Evolutionary conservation across 2,888 invertebrate species (phyloP).

Genomic region (Carterocephalus palaemon): DNA sequence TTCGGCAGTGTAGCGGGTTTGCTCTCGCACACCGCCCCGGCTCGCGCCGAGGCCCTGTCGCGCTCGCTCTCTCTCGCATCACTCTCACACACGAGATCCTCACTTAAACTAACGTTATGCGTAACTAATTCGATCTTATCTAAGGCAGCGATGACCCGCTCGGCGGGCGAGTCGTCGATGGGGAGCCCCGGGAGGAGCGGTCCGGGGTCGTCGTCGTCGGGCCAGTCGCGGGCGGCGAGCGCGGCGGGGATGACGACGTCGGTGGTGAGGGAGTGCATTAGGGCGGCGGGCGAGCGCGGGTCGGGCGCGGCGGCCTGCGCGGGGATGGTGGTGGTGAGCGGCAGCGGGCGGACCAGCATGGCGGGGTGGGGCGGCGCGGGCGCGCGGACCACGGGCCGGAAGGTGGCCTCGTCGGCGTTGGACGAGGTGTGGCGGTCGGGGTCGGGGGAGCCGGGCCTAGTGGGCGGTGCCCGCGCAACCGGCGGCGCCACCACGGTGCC

Average conservation of each 20-base stretch:
- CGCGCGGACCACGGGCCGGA: conserved; percentile 81
- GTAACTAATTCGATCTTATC: conserved; percentile 39
- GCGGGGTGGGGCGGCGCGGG: conserved; percentile 49
- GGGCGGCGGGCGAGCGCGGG: conserved; percentile 30
- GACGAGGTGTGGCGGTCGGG: conserved; percentile 64
- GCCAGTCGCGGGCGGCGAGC: conserved; percentile 36
- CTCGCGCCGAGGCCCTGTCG: conserved; percentile 39
- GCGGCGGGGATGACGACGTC: conserved; percentile 42
- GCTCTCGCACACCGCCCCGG: conserved; percentile 43
- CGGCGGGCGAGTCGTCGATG: conserved; percentile 16
- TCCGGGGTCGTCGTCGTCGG: conserved; percentile 12
- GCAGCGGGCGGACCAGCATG: conserved; percentile 52
- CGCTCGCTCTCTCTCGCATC: conserved; percentile 38
- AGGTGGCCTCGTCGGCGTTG: conserved; percentile 83
- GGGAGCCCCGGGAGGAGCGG: conserved; percentile 2
- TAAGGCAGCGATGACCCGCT: conserved; percentile 25
- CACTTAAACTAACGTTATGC: conserved; percentile 32
- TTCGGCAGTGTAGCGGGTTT: conserved; percentile 56
- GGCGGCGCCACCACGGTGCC: conserved; percentile 82
- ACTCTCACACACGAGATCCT: conserved; percentile 41
- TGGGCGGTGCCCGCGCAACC: conserved; percentile 48
- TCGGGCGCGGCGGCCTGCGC: conserved; percentile 41
- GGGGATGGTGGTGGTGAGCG: conserved; percentile 61
- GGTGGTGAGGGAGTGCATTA: conserved; percentile 39
- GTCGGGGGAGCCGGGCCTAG: conserved; percentile 62